Base-by-base conservation (phyloP, 2,113 vertebrate species). In the Oncorhynchus masou region DNA sequence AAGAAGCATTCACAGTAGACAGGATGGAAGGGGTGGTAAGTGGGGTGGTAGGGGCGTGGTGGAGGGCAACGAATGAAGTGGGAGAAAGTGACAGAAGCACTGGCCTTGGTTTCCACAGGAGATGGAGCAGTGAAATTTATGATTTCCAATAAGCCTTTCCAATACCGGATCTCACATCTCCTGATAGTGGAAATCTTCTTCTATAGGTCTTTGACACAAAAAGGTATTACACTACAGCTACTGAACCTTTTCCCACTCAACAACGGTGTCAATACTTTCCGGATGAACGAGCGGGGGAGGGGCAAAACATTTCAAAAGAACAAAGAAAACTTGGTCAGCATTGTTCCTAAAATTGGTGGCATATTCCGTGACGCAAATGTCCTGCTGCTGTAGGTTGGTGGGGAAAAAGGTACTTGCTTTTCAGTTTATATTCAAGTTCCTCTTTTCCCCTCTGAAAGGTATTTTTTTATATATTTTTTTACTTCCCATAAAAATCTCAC, bases 361-460 rank as follows among this genome's bases (percentile, higher is more conserved):
- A 62, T 62, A 45, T 22, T 62, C 59, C 79, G 91, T 93, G 94
- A 95, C 92, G 95, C 92, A 93, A 77, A 88, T 92, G 94, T 95
- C 93, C 93, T 92, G 93, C 93, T 94, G 92, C 94, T 93, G 74
- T 73, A 87, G 59, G 29, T 45, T 73, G 88, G 67, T 6, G 66
- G 45, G 60, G 39, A 19, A 92, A 78, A 81, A 94, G 88, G 39
- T 94, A 93, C 94, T 92, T 88, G 86, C 93, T 90, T 78, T 92
- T 87, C 92, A 94, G 95, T 96, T 95, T 95, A 95, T 95, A 94
- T 96, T 96, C 95, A 96, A 96, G 95, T 96, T 85, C 64, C 85
- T 79, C 81, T 82, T 76, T 92, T 9, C 87, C 79, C 85, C 79
- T 77, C 69, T 89, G 87, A 45, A 45, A 45, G 39, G 8, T 34